Base-by-base conservation (phyloP, 2,888 invertebrate genomes). In the Watsonalla cultraria region DNA sequence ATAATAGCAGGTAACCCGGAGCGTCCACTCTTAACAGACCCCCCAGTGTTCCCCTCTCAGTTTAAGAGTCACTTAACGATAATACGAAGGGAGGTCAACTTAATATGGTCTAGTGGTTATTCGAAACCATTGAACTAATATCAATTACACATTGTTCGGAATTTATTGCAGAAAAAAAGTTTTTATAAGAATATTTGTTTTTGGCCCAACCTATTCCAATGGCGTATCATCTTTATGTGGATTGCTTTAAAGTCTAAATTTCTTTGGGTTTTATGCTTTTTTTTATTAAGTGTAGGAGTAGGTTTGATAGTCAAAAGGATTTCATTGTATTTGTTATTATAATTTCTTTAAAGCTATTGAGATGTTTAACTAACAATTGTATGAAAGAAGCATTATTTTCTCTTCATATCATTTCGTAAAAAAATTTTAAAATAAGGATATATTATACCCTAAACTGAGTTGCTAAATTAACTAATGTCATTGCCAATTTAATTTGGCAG, bases 141-240 rank as follows among this genome's bases (percentile, higher is more conserved):
- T 87, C 88, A 77, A 87, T 88, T 87, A 87, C 88, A 69, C 57
- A 81, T 85, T 88, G 84, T 84, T 72, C 59, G 68, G 70, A 67
- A 74, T 74, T 78, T 73, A 80, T 77, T 81, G 78, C 76, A 64
- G 78, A 80, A 78, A 74, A 70, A 80, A 78, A 74, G 76, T 65
- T 74, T 75, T 84, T 81, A 80, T 74, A 71, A 74, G 70, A 72
- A 69, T 76, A 77, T 76, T 76, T 77, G 72, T 63, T 68, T 72
- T 48, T 35, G 35, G 14, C 35, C 8, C 34, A 9, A 66, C 67
- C 42, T 11, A 62, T 51, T 56, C 63, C 68, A 52, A 70, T 65
- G 66, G 64, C 65, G 67, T 65, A 61, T 66, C 65, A 65, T 42
- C 55, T 47, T 35, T 57, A 53, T 52, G 45, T 48, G 7, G 34